Evolutionary conservation across 2,113 vertebrate species (phyloP).

Genomic region (Sarotherodon lohbergeri): DNA sequence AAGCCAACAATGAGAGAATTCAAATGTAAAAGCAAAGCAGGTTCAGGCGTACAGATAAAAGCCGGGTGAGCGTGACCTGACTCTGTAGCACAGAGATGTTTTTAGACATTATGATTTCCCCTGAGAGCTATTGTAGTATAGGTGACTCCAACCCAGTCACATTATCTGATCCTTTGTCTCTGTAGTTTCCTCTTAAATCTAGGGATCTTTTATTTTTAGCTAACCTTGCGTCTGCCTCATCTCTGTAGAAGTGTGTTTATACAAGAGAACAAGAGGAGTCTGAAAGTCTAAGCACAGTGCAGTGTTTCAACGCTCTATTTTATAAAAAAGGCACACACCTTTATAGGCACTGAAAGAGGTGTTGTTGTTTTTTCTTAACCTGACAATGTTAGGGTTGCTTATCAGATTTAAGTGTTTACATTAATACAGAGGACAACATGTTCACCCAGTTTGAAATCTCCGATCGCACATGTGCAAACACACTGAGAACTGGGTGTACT

Average conservation of each 20-base stretch:
- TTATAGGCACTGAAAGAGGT: not conserved
- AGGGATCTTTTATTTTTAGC: not conserved
- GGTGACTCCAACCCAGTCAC: not conserved
- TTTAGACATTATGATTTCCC: not conserved
- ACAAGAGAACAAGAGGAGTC: not conserved
- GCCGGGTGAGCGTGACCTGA: rapidly evolving
- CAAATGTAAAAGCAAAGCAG: not conserved
- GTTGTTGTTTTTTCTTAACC: not conserved
- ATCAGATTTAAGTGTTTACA: not conserved
- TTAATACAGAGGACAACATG: not conserved
- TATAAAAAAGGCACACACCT: not conserved
- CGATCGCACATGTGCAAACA: not conserved
- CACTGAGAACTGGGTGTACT: not conserved
- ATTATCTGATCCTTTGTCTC: too few species aligned
- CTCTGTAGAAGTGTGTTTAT: not conserved
- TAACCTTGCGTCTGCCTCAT: not conserved
- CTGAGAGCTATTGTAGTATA: not conserved
- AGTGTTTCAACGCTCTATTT: not conserved
- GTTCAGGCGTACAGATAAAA: not conserved
- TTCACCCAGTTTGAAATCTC: not conserved
- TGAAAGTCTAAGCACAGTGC: not conserved
- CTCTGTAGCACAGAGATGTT: rapidly evolving
- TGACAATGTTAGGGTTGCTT: not conserved
- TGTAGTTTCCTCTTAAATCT: not conserved
- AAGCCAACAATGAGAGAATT: not conserved